Base-by-base conservation (phyloP, 2,113 vertebrate genomes). In the Odocoileus hemionus region DNA sequence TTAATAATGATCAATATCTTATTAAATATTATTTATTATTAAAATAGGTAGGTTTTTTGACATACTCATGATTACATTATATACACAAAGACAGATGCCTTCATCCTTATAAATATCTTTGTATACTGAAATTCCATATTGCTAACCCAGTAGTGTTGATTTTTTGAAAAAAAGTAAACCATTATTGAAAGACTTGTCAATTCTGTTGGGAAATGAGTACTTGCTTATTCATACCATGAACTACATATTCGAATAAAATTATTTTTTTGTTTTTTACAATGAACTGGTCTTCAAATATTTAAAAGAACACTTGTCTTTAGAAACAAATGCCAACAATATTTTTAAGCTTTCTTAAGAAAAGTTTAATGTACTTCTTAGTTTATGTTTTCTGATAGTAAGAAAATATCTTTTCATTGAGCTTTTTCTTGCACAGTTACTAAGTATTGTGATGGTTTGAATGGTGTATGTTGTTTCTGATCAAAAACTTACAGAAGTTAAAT, bases 401-500 rank as follows among this genome's bases (percentile, higher is more conserved):
- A 98, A 97, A 94, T 94, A 57, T 96, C 97, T 96, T 47, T 64
- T 64, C 70, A 94, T 78, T 90, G 92, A 97, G 96, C 85, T 98
- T 97, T 97, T 86, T 97, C 82, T 96, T 98, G 76, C 80, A 98
- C 39, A 98, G 97, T 92, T 88, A 57, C 79, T 88, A 64, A 45
- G 67, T 94, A 96, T 98, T 93, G 10, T 92, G 96, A 87, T 96
- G 79, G 64, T 98, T 97, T 98, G 95, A 98, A 97, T 17, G 76
- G 61, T 95, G 3, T 88, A 36, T 98, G 94, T 98, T 96, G 79
- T 96, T 99, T 98, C 97, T 99, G 97, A 99, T 99, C 94, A 98
- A 84, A 98, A 98, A 98, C 97, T 98, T 98, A 95, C 70, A 97
- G 97, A 98, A 98, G 97, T 99, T 97, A 98, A 98, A 93, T 98